Evolutionary conservation across 2,888 invertebrate species (phyloP), one percentile per base, ranked within the genome.

Genomic region (Pocota personata): DNA sequence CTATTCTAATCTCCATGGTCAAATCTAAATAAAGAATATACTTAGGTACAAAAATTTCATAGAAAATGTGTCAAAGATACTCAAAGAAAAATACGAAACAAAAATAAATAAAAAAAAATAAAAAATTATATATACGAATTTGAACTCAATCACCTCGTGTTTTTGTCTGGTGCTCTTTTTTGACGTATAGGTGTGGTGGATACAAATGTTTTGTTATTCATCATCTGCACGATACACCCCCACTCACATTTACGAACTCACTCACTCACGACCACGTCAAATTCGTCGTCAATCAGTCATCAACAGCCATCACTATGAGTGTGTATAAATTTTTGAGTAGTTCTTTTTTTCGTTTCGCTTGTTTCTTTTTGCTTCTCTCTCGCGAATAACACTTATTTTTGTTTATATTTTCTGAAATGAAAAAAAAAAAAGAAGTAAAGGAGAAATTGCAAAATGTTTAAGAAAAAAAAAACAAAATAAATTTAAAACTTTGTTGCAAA

Each of bases 201-300:
- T 84, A 79, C 40, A 43, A 84, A 69, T 62, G 79, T 80, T 84
- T 64, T 84, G 79, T 60, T 84, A 84, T 80, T 80, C 84, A 80
- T 80, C 73, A 80, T 84, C 80, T 80, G 19, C 32, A 62, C 62
- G 57, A 58, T 71, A 62, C 62, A 62, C 78, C 69, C 84, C 84
- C 84, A 79, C 84, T 75, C 79, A 67, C 71, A 76, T 67, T 64
- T 62, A 67, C 60, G 60, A 72, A 77, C 71, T 77, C 72, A 77
- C 72, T 82, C 76, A 76, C 66, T 82, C 67, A 73, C 78, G 82
- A 77, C 82, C 43, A 86, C 62, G 77, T 77, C 83, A 83, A 78
- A 78, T 67, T 73, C 43, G 58, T 72, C 82, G 82, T 76, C 86
- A 86, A 86, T 86, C 86, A 86, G 76, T 86, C 82, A 86, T 77